These are phyloP conservation scores for Probosciger aterrimus DNA, from an alignment of 2,113 vertebrate species.

Conservation along the genomic window DNA sequence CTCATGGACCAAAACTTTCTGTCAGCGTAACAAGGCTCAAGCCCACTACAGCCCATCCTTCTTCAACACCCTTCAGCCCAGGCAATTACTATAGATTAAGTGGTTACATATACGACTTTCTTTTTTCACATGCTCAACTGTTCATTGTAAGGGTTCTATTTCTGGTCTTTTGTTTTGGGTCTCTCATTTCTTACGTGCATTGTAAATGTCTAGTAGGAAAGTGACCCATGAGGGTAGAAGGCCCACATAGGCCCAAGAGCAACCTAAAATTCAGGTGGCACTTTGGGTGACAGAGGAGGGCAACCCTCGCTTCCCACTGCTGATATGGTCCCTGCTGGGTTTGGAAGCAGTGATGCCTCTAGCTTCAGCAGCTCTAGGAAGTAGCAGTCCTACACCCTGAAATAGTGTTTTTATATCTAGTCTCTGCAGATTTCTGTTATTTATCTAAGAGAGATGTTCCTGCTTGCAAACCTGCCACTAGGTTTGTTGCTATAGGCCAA, in stretches of 20 bases:
- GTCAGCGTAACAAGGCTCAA: neutral
- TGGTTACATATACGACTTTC: neutral
- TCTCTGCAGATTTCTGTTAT: neutral
- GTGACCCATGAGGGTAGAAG: neutral
- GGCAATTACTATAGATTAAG: neutral
- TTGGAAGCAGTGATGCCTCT: neutral
- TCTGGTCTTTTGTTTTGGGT: neutral
- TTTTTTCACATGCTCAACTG: neutral
- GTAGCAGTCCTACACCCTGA: neutral
- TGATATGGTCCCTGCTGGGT: neutral
- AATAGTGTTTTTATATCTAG: neutral
- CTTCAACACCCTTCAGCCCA: neutral
- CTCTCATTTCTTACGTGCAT: neutral
- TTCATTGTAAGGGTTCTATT: neutral
- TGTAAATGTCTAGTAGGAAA: neutral
- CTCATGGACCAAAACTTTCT: neutral
- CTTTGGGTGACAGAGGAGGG: neutral
- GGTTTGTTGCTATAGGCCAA: neutral
- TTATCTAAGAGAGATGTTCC: neutral
- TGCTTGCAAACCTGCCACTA: neutral
- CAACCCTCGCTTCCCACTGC: neutral
- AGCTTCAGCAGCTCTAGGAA: neutral
- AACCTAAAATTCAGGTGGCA: neutral
- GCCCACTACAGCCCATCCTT: neutral
- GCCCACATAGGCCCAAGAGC: neutral